Evolutionary conservation across 1,140 invertebrate species (phyloP).

Genomic region (Zophobas morio): DNA sequence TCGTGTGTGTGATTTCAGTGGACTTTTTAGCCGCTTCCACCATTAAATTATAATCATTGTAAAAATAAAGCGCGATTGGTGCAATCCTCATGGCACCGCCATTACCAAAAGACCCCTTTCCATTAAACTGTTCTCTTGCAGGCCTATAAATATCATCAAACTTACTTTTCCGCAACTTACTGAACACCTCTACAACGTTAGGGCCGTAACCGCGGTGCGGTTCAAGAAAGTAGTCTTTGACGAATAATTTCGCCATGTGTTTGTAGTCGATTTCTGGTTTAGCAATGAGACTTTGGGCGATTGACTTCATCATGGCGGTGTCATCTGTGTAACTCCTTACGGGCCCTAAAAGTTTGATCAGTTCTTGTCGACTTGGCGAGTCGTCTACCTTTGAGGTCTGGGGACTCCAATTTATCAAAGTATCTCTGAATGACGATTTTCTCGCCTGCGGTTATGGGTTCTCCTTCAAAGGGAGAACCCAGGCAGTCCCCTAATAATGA

Average conservation of each 20-base stretch:
- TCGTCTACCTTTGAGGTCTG: constrained; percentile 71
- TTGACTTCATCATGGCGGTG: constrained; percentile 81
- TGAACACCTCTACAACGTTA: constrained; percentile 76
- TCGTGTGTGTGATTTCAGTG: constrained; percentile 79
- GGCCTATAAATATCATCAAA: constrained; percentile 76
- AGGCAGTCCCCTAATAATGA: constrained; percentile 82
- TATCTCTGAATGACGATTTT: constrained; percentile 73
- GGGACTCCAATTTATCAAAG: constrained; percentile 74
- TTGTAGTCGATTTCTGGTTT: constrained; percentile 72
- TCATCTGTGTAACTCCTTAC: constrained; percentile 82
- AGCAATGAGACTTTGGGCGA: constrained; percentile 77
- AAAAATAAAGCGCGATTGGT: constrained; percentile 79
- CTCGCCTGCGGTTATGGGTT: constrained; percentile 68
- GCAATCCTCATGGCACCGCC: constrained; percentile 84
- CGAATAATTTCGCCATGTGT: constrained; percentile 78
- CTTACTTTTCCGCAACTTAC: constrained; percentile 72
- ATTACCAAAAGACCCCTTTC: constrained; percentile 83
- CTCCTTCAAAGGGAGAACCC: constrained; percentile 80
- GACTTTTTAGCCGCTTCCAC: constrained; percentile 70
- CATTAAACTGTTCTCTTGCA: constrained; percentile 80
- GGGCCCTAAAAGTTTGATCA: constrained; percentile 68
- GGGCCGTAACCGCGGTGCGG: constrained; percentile 79
- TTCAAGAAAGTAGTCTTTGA: constrained; percentile 76
- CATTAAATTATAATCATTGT: constrained; percentile 70
- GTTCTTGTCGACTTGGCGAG: neutral